These are phyloP conservation scores for Nymphalis polychloros DNA, from an alignment of 2,888 invertebrate species.

Conservation along the genomic window DNA sequence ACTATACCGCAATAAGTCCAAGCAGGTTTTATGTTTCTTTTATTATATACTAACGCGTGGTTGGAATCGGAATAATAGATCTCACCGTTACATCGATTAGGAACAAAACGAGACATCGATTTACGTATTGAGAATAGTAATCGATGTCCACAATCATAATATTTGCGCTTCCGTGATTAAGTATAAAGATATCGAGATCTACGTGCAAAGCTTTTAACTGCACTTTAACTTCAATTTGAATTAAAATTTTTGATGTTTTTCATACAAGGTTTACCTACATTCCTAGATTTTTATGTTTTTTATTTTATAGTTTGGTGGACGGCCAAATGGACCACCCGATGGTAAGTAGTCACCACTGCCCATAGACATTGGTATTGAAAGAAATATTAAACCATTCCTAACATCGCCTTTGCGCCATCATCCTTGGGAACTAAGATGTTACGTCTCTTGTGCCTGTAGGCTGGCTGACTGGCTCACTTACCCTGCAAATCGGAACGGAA, in stretches of 20 bases:
- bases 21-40: not conserved
- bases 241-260: not conserved
- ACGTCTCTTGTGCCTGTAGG: no score
- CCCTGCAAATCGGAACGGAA: no score
- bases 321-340: no score
- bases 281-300: no score
- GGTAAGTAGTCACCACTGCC: no score
- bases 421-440: no score
- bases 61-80: constrained; percentile 18
- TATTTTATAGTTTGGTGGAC: no score
- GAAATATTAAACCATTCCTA: no score
- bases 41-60: not conserved
- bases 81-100: constrained; percentile 49
- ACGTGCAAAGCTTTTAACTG: constrained; percentile 28
- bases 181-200: constrained; percentile 17
- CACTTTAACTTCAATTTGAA: constrained; percentile 1
- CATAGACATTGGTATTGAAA: no score
- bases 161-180: constrained; percentile 19
- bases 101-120: constrained; percentile 41
- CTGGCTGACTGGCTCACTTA: no score
- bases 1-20: no score
- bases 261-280: not conserved
- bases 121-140: constrained; percentile 16
- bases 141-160: constrained; percentile 17
- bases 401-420: no score